A percentile compares a stretch with the other conserved stretches of the same genome.
phyloP scores from a whole-genome alignment of 2,888 invertebrate species.

The Meta bourneti region DNA sequence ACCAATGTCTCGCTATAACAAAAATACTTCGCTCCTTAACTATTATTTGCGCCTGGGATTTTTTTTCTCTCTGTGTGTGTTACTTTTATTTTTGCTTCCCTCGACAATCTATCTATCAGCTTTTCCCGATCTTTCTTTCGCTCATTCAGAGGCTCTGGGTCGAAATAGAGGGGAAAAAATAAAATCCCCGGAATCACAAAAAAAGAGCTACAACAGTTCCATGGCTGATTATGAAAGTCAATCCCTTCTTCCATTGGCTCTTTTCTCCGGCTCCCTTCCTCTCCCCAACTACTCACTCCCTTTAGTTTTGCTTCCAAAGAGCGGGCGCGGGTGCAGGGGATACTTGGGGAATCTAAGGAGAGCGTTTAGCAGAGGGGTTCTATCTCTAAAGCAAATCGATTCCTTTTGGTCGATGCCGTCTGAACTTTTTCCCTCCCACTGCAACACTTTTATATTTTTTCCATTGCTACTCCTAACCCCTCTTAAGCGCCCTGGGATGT shows the following conservation, averaged over 20 bases:
- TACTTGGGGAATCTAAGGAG: neutral
- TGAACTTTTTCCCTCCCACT: slow-evolving; percentile 15
- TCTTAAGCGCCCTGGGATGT: slow-evolving; percentile 1
- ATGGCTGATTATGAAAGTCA: slow-evolving; percentile 67
- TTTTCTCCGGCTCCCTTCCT: slow-evolving; percentile 2
- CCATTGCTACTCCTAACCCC: slow-evolving; percentile 4
- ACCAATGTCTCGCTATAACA: slow-evolving; percentile 41
- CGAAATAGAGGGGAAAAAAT: slow-evolving; percentile 15
- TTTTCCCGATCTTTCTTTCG: slow-evolving; percentile 11
- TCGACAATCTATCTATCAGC: slow-evolving; percentile 40
- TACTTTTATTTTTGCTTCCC: slow-evolving; percentile 9
- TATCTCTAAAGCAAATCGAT: slow-evolving; percentile 39
- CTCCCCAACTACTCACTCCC: neutral
- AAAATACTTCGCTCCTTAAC: slow-evolving; percentile 50
- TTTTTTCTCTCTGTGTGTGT: neutral
- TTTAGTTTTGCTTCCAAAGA: slow-evolving; percentile 24
- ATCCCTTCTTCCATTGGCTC: slow-evolving; percentile 55
- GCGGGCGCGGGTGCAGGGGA: neutral
- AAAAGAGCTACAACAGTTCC: slow-evolving; percentile 53
- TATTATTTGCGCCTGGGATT: slow-evolving; percentile 50
- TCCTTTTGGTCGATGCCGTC: slow-evolving; percentile 48
- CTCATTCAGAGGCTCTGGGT: slow-evolving; percentile 17
- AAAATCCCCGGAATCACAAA: neutral
- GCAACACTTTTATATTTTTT: slow-evolving; percentile 29
- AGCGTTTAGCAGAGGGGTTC: slow-evolving; percentile 51